A percentile compares a stretch with the other conserved stretches of the same genome.
Evolutionary conservation across 2,888 invertebrate genomes (phyloP).

Genomic region (Athalia rosae): DNA sequence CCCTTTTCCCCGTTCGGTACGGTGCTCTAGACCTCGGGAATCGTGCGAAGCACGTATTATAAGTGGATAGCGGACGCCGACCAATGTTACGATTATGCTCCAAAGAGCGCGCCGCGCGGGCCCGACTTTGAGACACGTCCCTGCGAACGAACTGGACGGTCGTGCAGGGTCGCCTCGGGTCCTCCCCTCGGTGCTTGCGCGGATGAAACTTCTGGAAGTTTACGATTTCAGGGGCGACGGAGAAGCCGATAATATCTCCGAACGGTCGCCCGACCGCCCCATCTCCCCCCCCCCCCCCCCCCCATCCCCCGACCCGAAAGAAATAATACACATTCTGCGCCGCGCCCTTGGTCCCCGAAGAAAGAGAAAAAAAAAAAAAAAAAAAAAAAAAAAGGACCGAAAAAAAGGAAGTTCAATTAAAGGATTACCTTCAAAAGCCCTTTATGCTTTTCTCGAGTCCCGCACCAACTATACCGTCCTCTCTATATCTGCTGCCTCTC

Average conservation of each 20-base stretch:
- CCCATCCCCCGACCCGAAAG: constrained; percentile 36
- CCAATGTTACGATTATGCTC: constrained; percentile 43
- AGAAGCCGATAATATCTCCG: constrained; percentile 50
- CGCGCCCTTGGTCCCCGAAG: too few relatives aligned
- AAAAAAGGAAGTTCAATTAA: constrained; percentile 3
- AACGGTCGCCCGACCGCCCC: constrained; percentile 33
- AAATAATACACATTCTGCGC: constrained; percentile 25
- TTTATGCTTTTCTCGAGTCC: neutral
- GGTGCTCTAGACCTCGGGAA: neutral
- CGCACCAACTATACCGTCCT: neutral
- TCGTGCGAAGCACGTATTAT: constrained; percentile 38
- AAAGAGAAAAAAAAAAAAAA: neutral
- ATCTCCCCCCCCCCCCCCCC: constrained; percentile 1
- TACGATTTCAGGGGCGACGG: constrained; percentile 26
- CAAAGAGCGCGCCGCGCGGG: constrained; percentile 20
- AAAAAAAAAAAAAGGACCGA: neutral
- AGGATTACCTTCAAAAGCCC: neutral
- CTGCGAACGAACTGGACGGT: constrained; percentile 31
- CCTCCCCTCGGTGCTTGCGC: constrained; percentile 33
- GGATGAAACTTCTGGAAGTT: constrained; percentile 27
- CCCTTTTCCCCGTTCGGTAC: constrained; percentile 20
- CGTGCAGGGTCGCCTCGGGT: neutral
- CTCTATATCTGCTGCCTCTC: neutral
- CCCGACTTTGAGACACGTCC: constrained; percentile 37
- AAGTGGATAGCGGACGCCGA: constrained; percentile 32